These are phyloP conservation scores for Buathra laborator DNA, from an alignment of 2,888 invertebrate species.

Conservation along the genomic window DNA sequence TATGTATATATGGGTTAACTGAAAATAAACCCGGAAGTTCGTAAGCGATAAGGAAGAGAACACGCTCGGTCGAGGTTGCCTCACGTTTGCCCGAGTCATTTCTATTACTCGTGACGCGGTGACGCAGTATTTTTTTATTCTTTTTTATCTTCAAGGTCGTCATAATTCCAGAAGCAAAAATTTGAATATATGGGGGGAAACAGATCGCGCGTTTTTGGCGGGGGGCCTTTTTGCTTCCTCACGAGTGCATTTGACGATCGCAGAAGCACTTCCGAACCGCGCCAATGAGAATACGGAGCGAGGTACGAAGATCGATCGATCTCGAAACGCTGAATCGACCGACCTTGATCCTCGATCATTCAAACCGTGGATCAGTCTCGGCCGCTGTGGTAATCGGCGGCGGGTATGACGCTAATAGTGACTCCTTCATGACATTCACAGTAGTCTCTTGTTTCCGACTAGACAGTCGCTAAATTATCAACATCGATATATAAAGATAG, in stretches of 20 bases:
- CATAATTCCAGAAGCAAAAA: slow-evolving; percentile 7
- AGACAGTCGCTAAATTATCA: neutral
- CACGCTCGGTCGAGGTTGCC: slow-evolving; percentile 6
- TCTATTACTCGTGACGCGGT: slow-evolving; percentile 6
- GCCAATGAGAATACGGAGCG: neutral
- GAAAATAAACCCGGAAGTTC: slow-evolving; percentile 52
- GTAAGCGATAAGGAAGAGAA: slow-evolving; percentile 38
- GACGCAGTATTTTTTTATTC: neutral
- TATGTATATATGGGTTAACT: slow-evolving; percentile 2
- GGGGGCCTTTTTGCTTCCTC: neutral
- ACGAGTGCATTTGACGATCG: neutral
- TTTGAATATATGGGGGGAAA: neutral
- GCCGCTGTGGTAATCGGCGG: neutral
- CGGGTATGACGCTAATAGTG: neutral
- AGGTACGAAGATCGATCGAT: slow-evolving; percentile 23
- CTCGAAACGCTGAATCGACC: neutral
- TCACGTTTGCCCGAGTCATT: slow-evolving; percentile 18
- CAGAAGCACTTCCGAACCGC: neutral
- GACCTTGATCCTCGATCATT: slow-evolving; percentile 3
- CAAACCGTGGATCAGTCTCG: neutral
- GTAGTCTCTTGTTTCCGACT: neutral
- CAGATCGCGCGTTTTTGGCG: neutral
- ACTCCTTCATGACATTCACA: neutral
- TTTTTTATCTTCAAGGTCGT: neutral
- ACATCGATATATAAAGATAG: neutral